phyloP scores from a whole-genome alignment of 2,113 vertebrate genomes.

The Zeus faber region DNA sequence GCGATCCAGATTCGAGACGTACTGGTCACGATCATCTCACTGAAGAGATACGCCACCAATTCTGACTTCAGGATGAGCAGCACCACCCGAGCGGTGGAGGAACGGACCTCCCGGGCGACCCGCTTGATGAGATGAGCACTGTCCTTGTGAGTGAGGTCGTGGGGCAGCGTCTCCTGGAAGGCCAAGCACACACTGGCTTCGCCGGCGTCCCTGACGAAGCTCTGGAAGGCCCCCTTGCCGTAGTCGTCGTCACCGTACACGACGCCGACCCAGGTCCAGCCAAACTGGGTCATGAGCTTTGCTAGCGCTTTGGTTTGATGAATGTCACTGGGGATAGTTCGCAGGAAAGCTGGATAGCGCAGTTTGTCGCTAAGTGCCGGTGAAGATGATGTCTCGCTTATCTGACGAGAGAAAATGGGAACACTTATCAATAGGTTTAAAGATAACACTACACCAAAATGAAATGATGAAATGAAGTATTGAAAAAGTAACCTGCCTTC shows the following conservation, averaged over 20 bases:
- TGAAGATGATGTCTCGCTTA: slow-evolving; percentile 65
- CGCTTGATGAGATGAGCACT: slow-evolving; percentile 15
- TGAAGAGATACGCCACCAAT: slow-evolving; percentile 56
- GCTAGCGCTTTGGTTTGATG: slow-evolving; percentile 65
- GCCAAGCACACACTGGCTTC: slow-evolving; percentile 50
- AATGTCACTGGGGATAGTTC: slow-evolving; percentile 69
- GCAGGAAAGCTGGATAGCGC: slow-evolving; percentile 57
- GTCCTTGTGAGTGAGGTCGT: slow-evolving; percentile 28
- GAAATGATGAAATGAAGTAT: neutral
- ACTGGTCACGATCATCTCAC: slow-evolving; percentile 49
- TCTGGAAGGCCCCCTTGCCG: slow-evolving; percentile 55
- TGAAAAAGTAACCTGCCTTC: no score
- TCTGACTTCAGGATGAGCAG: slow-evolving; percentile 57
- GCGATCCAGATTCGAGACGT: slow-evolving; percentile 66
- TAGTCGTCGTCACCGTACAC: slow-evolving; percentile 69
- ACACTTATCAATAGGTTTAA: neutral
- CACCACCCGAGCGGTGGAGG: slow-evolving; percentile 55
- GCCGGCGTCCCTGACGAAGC: slow-evolving; percentile 47
- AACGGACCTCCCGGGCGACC: slow-evolving; percentile 37
- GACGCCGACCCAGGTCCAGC: slow-evolving; percentile 72
- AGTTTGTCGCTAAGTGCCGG: slow-evolving; percentile 54
- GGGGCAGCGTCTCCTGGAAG: slow-evolving; percentile 51
- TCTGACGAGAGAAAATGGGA: slow-evolving; percentile 30
- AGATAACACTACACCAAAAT: neutral
- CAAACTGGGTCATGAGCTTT: slow-evolving; percentile 46